Evolutionary conservation across 2,797 vertebrate genomes (phyloP).

Genomic region (Crossoptilon crossoptilon): DNA sequence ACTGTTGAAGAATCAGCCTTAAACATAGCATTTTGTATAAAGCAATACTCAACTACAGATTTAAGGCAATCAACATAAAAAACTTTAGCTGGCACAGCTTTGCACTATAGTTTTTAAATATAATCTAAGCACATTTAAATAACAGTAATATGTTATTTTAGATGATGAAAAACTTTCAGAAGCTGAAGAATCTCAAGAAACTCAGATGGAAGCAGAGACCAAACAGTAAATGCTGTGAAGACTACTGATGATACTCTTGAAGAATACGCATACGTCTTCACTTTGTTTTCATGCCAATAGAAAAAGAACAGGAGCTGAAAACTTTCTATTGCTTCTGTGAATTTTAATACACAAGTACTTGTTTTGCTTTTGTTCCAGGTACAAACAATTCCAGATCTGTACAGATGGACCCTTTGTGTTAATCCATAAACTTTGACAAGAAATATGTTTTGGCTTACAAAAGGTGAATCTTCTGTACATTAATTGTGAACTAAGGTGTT

Average conservation of each 20-base stretch:
- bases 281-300: neutral
- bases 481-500: constrained; percentile 15
- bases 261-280: neutral
- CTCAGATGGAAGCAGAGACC: constrained; percentile 81
- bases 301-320: neutral
- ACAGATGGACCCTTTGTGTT: neutral
- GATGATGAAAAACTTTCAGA: constrained; percentile 96
- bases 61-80: neutral
- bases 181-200: constrained; percentile 90
- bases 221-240: constrained; percentile 79
- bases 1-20: neutral
- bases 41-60: neutral
- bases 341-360: constrained; percentile 13
- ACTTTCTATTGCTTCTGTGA: constrained; percentile 1
- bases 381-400: constrained; percentile 2
- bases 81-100: neutral
- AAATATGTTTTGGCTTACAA: neutral
- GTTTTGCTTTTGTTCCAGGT: neutral
- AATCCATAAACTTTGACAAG: neutral
- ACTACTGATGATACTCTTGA: neutral
- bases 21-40: neutral
- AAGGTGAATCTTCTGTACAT: neutral
- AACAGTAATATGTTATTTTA: constrained; percentile 68
- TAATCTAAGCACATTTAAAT: constrained; percentile 1
- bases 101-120: neutral